These are phyloP conservation scores for Diadophis punctatus DNA, from an alignment of 2,113 vertebrate species.

Conservation along the genomic window DNA sequence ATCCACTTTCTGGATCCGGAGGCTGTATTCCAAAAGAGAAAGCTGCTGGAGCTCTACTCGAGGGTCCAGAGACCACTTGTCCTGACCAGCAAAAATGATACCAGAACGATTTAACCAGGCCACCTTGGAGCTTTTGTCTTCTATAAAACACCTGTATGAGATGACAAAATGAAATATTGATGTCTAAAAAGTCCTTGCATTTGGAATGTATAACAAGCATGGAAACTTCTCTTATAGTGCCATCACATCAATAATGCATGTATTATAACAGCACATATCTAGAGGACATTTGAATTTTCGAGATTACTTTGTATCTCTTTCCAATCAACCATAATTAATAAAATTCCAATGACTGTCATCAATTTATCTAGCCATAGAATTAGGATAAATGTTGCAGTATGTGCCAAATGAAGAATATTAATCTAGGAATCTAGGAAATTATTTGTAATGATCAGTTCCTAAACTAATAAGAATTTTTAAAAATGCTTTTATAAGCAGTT, in stretches of 20 bases:
- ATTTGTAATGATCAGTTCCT: neutral
- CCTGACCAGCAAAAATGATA: slow-evolving; percentile 96
- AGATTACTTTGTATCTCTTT: neutral
- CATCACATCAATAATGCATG: neutral
- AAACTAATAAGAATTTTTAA: neutral
- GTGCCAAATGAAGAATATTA: neutral
- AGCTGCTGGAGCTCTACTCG: slow-evolving; percentile 95
- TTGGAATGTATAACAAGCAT: neutral
- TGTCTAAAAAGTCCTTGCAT: slow-evolving; percentile 7
- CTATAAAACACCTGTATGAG: slow-evolving; percentile 88
- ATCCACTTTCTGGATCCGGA: slow-evolving; percentile 97
- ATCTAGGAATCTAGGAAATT: neutral
- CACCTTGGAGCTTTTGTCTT: slow-evolving; percentile 96
- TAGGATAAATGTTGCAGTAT: neutral
- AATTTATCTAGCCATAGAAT: neutral
- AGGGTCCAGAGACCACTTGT: slow-evolving; percentile 98
- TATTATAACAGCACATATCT: neutral
- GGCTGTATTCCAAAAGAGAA: slow-evolving; percentile 95
- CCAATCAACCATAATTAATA: neutral
- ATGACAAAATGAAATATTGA: slow-evolving; percentile 18
- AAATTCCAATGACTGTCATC: neutral
- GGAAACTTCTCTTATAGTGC: neutral
- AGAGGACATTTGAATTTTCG: neutral
- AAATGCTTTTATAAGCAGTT: neutral
- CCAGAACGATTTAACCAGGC: slow-evolving; percentile 99